phyloP scores from a whole-genome alignment of 2,888 invertebrate genomes.

The Gasteruption jaculator region DNA sequence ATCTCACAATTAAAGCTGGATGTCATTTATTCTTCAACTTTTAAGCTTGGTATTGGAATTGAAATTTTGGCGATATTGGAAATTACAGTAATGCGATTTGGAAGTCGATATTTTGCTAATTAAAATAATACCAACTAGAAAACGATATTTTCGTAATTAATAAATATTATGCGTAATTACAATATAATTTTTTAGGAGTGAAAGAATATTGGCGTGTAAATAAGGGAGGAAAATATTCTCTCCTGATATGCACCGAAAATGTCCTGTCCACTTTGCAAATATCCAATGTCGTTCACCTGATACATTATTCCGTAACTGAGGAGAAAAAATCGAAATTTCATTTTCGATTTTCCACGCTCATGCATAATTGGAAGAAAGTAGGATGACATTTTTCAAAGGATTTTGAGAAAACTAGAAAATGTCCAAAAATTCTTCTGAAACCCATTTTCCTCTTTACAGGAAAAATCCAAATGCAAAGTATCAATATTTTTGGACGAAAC shows the following conservation, averaged over 20 bases:
- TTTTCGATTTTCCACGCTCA: conserved; percentile 64
- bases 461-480: conserved; percentile 44
- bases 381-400: too few species aligned
- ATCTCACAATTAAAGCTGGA: too few species aligned
- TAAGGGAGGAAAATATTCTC: conserved; percentile 52
- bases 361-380: conserved; percentile 56
- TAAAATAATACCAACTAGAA: too few species aligned
- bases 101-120: too few species aligned
- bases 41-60: too few species aligned
- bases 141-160: neutral
- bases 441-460: conserved; percentile 23
- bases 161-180: conserved; percentile 1
- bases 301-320: conserved; percentile 69
- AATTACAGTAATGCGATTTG: too few species aligned
- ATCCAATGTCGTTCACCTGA: conserved; percentile 62
- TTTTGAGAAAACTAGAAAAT: too few species aligned
- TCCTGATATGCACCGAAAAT: conserved; percentile 68
- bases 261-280: conserved; percentile 62
- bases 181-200: conserved; percentile 35
- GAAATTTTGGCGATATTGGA: too few species aligned
- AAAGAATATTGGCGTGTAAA: conserved; percentile 50
- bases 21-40: too few species aligned
- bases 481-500: conserved; percentile 59
- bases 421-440: too few species aligned
- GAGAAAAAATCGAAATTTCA: conserved; percentile 64